Percentiles rank a stretch among this genome's conserved stretches.
Conservation (phyloP, 1,140 invertebrate genomes). For the Pteromalus puparum region DNA sequence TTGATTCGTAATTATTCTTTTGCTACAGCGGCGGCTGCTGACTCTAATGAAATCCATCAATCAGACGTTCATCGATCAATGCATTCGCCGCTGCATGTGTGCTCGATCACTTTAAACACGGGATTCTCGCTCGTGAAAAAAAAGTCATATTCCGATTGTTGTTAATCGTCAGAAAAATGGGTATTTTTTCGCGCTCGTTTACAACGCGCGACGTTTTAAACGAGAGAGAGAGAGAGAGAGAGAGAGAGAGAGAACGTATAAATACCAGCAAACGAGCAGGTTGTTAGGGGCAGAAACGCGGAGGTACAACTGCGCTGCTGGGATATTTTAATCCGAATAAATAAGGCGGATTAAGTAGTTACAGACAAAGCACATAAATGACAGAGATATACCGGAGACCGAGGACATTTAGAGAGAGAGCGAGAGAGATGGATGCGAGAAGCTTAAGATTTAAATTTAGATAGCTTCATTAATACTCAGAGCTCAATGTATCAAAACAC, state of each 20-base stretch:
- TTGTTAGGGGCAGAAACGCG: too few relatives aligned
- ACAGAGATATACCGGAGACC: constrained; percentile 12
- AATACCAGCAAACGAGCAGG: too few relatives aligned
- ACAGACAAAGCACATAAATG: constrained; percentile 12
- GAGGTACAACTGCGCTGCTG: too few relatives aligned
- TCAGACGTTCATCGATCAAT: constrained; percentile 16
- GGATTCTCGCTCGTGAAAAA: too few relatives aligned
- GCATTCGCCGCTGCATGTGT: neutral
- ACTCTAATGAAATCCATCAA: constrained; percentile 30
- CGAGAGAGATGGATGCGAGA: neutral
- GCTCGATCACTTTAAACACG: neutral
- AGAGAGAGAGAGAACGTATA: too few relatives aligned
- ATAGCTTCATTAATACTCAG: constrained; percentile 27
- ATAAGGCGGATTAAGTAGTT: constrained; percentile 20
- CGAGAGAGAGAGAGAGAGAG: too few relatives aligned
- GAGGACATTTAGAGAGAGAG: constrained; percentile 22
- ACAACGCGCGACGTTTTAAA: too few relatives aligned
- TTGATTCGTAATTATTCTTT: constrained; percentile 16
- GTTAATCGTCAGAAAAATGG: too few relatives aligned
- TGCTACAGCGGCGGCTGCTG: neutral
- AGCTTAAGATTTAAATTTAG: constrained; percentile 44
- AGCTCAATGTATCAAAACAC: constrained; percentile 11
- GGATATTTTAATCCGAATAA: constrained; percentile 15
- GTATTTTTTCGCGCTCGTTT: too few relatives aligned
- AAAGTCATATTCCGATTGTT: too few relatives aligned